Conservation (phyloP, 2,113 vertebrate genomes). For the Daubentonia madagascariensis region DNA sequence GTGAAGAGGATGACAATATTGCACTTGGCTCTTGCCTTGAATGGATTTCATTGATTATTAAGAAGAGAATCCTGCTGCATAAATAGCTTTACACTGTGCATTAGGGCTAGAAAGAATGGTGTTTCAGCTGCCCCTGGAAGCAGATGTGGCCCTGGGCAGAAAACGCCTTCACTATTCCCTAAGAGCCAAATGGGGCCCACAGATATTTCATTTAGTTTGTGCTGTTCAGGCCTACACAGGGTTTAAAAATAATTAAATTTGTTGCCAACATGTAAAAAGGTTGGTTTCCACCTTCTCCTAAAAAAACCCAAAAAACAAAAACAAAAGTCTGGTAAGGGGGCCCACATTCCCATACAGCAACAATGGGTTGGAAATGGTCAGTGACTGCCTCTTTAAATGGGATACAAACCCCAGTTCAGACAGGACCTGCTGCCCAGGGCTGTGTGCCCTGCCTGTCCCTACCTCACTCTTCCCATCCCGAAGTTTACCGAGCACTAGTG, state of each 20-base stretch:
- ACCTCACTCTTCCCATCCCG: background rate
- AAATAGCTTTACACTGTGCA: background rate
- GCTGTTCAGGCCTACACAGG: background rate
- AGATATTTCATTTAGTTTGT: background rate
- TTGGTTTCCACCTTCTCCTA: background rate
- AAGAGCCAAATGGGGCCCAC: background rate
- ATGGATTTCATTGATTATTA: background rate
- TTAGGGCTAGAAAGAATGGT: background rate
- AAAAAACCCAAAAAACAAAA: background rate
- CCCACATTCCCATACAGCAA: background rate
- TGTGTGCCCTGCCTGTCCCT: background rate
- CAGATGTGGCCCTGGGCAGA: background rate
- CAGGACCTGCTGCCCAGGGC: background rate
- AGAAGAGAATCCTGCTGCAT: background rate
- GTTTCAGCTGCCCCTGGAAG: background rate
- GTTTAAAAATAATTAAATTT: slow-evolving; percentile 40
- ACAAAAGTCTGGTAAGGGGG: background rate
- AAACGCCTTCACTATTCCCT: background rate
- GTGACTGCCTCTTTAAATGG: background rate
- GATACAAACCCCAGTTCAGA: background rate
- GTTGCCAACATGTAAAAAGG: background rate
- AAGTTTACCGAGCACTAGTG: background rate
- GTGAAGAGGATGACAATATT: background rate
- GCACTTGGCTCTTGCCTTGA: background rate
- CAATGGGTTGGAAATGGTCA: rapidly evolving